Evolutionary conservation across 1,140 invertebrate species (phyloP).

Genomic region (Portunus trituberculatus): DNA sequence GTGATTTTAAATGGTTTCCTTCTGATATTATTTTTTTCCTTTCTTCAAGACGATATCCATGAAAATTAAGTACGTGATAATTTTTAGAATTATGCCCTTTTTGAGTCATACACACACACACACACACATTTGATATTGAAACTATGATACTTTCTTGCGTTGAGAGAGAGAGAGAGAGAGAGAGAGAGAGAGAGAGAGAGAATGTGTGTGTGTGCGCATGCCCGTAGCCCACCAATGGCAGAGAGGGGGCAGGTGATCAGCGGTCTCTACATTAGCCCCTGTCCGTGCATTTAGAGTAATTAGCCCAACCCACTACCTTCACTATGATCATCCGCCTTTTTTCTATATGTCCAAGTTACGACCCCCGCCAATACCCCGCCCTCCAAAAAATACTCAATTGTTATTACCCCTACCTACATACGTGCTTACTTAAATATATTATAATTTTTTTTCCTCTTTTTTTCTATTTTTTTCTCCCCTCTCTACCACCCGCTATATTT

Average conservation of each 20-base stretch:
- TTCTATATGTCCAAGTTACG: background rate
- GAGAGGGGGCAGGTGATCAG: background rate
- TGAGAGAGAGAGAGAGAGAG: constrained; percentile 56
- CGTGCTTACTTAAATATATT: background rate
- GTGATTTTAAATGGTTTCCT: no score
- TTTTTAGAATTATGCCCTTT: no score
- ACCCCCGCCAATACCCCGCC: background rate
- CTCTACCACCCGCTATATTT: no score
- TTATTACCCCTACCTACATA: background rate
- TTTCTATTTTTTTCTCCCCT: no score
- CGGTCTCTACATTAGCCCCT: background rate
- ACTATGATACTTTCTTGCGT: no score
- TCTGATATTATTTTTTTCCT: no score
- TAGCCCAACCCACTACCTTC: background rate
- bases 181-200: constrained; percentile 50
- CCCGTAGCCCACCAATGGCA: background rate
- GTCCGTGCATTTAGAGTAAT: background rate
- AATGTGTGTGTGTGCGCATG: no score
- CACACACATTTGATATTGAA: no score
- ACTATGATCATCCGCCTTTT: background rate
- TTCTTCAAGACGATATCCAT: no score
- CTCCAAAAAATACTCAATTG: background rate
- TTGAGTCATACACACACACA: no score
- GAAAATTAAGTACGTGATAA: no score
- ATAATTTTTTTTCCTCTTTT: no score